These are phyloP conservation scores for Ginglymostoma cirratum DNA, from an alignment of 2,113 vertebrate species.

Conservation along the genomic window DNA sequence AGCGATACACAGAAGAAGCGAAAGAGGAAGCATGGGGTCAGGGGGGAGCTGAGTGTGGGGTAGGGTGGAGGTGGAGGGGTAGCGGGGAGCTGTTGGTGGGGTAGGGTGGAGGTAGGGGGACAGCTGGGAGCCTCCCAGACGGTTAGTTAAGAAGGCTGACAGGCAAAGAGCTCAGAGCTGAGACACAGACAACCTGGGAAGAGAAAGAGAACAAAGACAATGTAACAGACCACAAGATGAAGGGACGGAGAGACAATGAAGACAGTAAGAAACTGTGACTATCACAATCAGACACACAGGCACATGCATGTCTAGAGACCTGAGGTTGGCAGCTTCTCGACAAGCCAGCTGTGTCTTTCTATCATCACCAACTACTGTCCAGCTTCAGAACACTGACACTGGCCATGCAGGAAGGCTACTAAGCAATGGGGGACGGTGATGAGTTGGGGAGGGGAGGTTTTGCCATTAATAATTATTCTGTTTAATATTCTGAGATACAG, in stretches of 20 bases:
- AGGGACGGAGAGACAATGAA: background rate
- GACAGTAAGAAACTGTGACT: background rate
- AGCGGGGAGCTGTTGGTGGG: conserved; percentile 42
- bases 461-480: background rate
- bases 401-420: background rate
- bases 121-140: conserved; percentile 70
- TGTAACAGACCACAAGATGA: conserved; percentile 52
- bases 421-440: background rate
- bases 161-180: conserved; percentile 67
- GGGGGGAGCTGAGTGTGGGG: conserved; percentile 49
- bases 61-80: conserved; percentile 46
- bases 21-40: conserved; percentile 59
- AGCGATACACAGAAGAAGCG: conserved; percentile 60
- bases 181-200: conserved; percentile 93
- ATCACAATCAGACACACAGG: background rate
- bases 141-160: conserved; percentile 82
- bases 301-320: background rate
- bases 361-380: too few species aligned
- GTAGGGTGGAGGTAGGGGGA: conserved; percentile 47
- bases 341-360: background rate
- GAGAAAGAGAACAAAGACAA: conserved; percentile 67
- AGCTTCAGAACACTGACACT: too few species aligned
- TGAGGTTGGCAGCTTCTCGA: background rate
- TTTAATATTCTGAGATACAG: background rate
- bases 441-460: background rate